Base-by-base conservation (phyloP, 1,140 invertebrate species). In the Heliothis subflexa region DNA sequence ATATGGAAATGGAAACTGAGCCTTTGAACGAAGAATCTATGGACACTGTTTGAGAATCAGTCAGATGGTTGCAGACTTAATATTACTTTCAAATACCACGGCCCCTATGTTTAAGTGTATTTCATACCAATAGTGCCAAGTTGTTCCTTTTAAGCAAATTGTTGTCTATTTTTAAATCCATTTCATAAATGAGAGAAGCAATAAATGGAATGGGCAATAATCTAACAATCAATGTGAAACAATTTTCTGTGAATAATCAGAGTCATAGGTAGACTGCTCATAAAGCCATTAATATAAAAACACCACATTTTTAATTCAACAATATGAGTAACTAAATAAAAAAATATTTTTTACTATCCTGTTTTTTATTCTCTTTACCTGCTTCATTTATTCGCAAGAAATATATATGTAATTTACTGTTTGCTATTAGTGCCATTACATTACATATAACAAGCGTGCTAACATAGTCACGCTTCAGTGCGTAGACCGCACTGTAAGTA, bases 1-100 rank as follows among this genome's bases (percentile, higher is more conserved):
- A 95, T 68, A 94, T 95, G 86, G 93, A 95, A 84, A 95, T 95
- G 92, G 94, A 95, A 85, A 94, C 93, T 76, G 92, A 93, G 82
- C 88, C 85, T 0, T 86, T 89, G 66, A 93, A 89, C 78, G 92
- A 93, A 83, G 94, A 95, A 86, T 95, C 90, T 66, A 94, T 94
- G 93, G 94, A 95, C 80, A 95, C 94, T 62, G 90, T 95, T 54
- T 91, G 88, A 93, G 81, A 87, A 83, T 83, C 81, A 68, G 84
- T 92, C 55, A 78, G 68, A 52, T 72, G 47, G 78, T 85, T 86
- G 84, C 71, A 84, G 55, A 85, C 62, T 79, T 83, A 82, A 81
- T 80, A 76, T 81, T 79, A 64, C 78, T 80, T 73, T 73, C 80
- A 75, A 79, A 78, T 78, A 80, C 80, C 49, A 70, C 78, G 79